Base-by-base conservation (phyloP, 2,888 invertebrate species). In the Synergus umbraculus region DNA sequence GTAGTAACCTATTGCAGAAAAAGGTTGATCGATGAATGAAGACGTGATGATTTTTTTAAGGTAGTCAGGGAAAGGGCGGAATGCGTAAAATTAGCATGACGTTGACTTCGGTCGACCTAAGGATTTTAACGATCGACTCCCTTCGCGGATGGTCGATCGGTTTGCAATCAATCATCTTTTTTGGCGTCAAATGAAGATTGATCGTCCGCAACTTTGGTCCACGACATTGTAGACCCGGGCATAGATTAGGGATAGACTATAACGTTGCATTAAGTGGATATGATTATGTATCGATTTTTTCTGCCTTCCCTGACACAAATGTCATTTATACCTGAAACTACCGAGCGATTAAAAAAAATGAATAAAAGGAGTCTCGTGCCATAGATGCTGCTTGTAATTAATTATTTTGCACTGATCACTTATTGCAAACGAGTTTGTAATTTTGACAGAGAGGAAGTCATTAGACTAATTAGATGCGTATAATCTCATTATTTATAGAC, bases 161-260 rank as follows among this genome's bases (percentile, higher is more conserved):
- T 76, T 76, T 77, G 79, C 76, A 77, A 83, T 83, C 83, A 78
- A 83, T 83, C 83, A 83, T 76, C 29, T 78, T 81, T 83, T 83
- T 83, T 79, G 69, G 58, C 43, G 15, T 64, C 54, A 81, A 82
- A 82, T 82, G 83, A 83, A 81, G 83, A 83, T 83, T 73, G 83
- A 83, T 81, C 64, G 73, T 44, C 49, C 73, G 46, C 73, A 49
- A 54, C 64, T 76, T 54, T 66, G 54, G 65, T 41, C 29, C 65
- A 58, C 43, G 37, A 54, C 41, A 78, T 49, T 49, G 46, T 73
- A 49, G 29, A 73, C 49, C 15, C n/a, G 69, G 13, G 37, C 69
- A 54, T 54, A 73, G 54, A 73, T 49, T 73, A 49, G 69, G 13
- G 29, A 46, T 46, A 49, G 49, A 49, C 49, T 49, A 73, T 73